phyloP scores from a whole-genome alignment of 64 coral and sea anemone species.

The Anthopleura sola region DNA sequence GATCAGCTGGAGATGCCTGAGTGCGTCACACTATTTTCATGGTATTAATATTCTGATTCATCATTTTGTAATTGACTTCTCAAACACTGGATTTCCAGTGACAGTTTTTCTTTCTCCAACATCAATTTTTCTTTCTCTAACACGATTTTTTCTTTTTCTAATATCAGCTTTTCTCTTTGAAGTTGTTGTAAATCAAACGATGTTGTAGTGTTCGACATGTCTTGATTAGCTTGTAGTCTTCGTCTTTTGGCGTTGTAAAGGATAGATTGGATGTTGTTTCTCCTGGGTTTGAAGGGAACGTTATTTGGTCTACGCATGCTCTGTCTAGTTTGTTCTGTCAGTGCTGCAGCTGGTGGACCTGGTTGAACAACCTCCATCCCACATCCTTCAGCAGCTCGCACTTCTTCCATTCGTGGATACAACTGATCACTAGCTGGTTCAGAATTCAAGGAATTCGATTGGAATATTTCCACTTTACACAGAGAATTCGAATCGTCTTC shows the following conservation, averaged over 20 bases:
- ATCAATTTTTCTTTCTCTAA: conserved; percentile 52
- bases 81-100: conserved; percentile 49
- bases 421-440: background rate
- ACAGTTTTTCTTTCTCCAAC: conserved; percentile 57
- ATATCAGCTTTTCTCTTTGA: conserved; percentile 42
- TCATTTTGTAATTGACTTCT: conserved; percentile 34
- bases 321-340: conserved; percentile 25
- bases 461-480: background rate
- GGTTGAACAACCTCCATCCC: conserved; percentile 17
- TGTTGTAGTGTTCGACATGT: background rate
- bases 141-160: conserved; percentile 52
- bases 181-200: conserved; percentile 37
- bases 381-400: conserved; percentile 6
- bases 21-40: background rate
- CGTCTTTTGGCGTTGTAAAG: background rate
- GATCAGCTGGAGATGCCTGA: no score
- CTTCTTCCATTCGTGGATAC: background rate
- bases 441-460: background rate
- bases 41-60: background rate
- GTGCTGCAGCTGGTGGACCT: background rate
- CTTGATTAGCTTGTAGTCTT: conserved; percentile 7
- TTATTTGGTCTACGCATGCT: conserved; percentile 23
- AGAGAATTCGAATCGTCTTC: background rate
- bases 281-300: conserved; percentile 28
- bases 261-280: conserved; percentile 16